Evolutionary conservation across 2,888 invertebrate species (phyloP), one percentile per base, ranked within the genome.

Genomic region (Aleiodes leptofemur): DNA sequence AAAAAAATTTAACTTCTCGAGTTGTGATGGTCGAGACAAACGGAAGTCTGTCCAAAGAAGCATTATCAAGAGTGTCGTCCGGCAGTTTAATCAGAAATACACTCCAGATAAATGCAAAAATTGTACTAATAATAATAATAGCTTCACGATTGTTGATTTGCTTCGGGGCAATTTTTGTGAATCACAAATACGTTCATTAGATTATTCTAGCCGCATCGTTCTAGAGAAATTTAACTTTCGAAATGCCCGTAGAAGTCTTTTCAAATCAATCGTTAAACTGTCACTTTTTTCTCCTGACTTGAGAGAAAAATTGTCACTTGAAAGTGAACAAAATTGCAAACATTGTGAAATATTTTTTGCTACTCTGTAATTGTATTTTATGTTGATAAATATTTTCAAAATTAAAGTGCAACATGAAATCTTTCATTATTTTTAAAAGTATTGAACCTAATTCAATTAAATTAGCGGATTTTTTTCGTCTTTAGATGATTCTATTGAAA

Each of bases 201-300:
- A 34, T 59, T 38, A 59, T 59, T 31, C 59, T 31, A 34, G 59
- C 59, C 59, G n/a, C 59, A 34, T 59, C 59, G 59, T 59, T n/a
- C 34, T 14, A 14, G 59, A 6, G 59, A 59, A 59, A 59, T 59
- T 34, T 34, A 51, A 59, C 34, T 59, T 59, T 59, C 59, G 34
- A n/a, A 59, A 59, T 31, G 64, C 29, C n/a, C n/a, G 31, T 57
- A 29, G 57, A 29, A 57, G 16, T 64, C 11, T 5, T 38, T 43
- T 43, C 43, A 57, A 11, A 59, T 66, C 31, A 6, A 31, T 55
- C 14, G 8, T 13, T 8, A 14, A 4, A 8, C 34, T 16, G 5
- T 29, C 11, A 13, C 1, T 34, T 34, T 6, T 34, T 23, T 23
- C 3, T 6, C 34, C 34, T 34, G 34, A 34, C 34, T 34, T 34